Percentiles rank a stretch among this genome's conserved stretches.
Conservation (phyloP, 1,140 invertebrate species). For the Drosophila littoralis region DNA sequence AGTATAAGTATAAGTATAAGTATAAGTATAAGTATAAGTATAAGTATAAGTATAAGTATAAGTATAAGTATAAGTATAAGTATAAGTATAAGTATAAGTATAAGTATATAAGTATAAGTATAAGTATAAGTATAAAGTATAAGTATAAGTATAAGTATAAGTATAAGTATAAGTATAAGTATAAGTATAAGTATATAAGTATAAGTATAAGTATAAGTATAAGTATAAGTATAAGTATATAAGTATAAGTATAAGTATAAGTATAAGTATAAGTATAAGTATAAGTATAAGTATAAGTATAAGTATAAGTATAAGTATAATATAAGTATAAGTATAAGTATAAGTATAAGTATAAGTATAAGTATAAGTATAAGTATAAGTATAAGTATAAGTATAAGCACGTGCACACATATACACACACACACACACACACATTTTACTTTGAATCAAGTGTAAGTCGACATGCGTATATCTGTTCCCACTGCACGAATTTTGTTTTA, state of each 20-base stretch:
- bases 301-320: constrained; percentile 1
- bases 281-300: constrained; percentile 2
- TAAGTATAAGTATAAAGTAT: neutral
- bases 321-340: constrained; percentile 2
- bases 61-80: neutral
- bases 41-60: neutral
- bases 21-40: neutral
- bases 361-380: neutral
- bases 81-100: no score
- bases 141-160: neutral
- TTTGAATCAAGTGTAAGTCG: no score
- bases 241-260: constrained; percentile 1
- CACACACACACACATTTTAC: no score
- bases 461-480: no score
- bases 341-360: neutral
- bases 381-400: neutral
- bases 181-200: no score
- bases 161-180: constrained; percentile 1
- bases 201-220: no score
- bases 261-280: constrained; percentile 1
- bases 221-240: no score
- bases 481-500: no score
- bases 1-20: no score
- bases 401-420: no score
- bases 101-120: neutral